phyloP scores from a whole-genome alignment of 1,140 invertebrate genomes.

The Drosophila azteca region DNA sequence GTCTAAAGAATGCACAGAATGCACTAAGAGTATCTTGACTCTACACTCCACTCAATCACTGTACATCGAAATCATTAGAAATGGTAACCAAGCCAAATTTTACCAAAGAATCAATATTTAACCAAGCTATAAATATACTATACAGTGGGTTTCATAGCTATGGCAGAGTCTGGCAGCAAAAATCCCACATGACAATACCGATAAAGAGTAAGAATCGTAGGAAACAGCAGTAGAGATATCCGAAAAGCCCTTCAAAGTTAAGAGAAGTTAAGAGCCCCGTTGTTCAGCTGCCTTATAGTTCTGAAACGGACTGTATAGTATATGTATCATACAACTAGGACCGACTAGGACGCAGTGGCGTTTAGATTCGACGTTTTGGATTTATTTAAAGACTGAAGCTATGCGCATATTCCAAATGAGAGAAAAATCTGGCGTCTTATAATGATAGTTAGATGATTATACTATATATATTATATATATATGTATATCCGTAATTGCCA shows the following conservation, averaged over 20 bases:
- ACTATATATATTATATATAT: conserved; percentile 31
- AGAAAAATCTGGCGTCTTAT: conserved; percentile 50
- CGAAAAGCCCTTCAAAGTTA: conserved; percentile 1
- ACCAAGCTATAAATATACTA: conserved; percentile 15
- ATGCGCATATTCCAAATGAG: conserved; percentile 64
- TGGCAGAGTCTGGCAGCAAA: conserved; percentile 6
- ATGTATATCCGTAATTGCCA: conserved; percentile 24
- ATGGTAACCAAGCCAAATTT: conserved; percentile 48
- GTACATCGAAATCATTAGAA: conserved; percentile 42
- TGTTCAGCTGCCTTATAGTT: conserved; percentile 1
- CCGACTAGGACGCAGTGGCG: conserved; percentile 24
- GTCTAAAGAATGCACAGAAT: conserved; percentile 10
- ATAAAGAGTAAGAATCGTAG: conserved; percentile 18
- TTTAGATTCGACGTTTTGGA: conserved; percentile 50
- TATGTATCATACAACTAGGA: conserved; percentile 17
- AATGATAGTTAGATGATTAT: conserved; percentile 59
- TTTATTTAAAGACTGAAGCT: conserved; percentile 76
- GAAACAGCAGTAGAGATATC: conserved; percentile 23
- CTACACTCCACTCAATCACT: conserved; percentile 18
- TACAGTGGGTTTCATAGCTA: conserved; percentile 8
- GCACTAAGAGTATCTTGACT: conserved; percentile 12
- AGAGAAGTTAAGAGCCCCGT: conserved; percentile 6
- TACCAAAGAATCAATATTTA: conserved; percentile 29
- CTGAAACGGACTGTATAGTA: conserved; percentile 12
- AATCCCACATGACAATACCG: conserved; percentile 34